Base-by-base conservation (phyloP, 2,113 vertebrate species). In the Saccopteryx leptura region DNA sequence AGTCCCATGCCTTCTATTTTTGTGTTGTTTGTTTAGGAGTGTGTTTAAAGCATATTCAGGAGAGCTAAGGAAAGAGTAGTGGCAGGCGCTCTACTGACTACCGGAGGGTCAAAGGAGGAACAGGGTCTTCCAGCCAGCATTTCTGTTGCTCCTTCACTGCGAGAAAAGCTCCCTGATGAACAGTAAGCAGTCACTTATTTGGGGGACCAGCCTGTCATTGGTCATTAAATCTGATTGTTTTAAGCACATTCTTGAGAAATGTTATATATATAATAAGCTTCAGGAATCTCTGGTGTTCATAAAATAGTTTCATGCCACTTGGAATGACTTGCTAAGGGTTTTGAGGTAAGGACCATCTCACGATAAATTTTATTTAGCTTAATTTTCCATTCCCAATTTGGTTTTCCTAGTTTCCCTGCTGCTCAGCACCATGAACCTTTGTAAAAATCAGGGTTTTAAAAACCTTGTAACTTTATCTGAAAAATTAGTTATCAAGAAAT, bases 371-470 rank as follows among this genome's bases (percentile, higher is more conserved):
- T 61, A 50, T 82, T 8, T 9, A 82, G 50, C 48, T 48, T 69
- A 19, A 58, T 31, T 76, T 92, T 72, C 48, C 33, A 4, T 82
- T 94, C 56, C 63, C 39, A 85, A 63, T 56, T 78, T 89, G 54
- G 12, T 72, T 82, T n/a, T 87, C 39, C 52, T 33, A 31, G 19
- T 89, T 46, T 89, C 17, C 3, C 54, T 92, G 26, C 17, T 87
- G 8, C 24, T 58, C 24, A 60, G 61, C 8, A 33, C 46, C 18
- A 39, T 7, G 26, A 92, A 82, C 24, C 33, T 93, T 92, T 89
- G 4, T 74, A 69, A 90, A 93, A 94, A 31, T 92, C 46, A 80
- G 13, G 13, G 14, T 80, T 85, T 91, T 80, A 61, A 91, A 95
- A 94, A 85, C 33, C 12, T 88, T 52, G 5, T 84, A 66, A 76